A percentile compares a stretch with the other conserved stretches of the same genome.
phyloP scores from a whole-genome alignment of 2,113 vertebrate species.

The Mionectes macconnelli region DNA sequence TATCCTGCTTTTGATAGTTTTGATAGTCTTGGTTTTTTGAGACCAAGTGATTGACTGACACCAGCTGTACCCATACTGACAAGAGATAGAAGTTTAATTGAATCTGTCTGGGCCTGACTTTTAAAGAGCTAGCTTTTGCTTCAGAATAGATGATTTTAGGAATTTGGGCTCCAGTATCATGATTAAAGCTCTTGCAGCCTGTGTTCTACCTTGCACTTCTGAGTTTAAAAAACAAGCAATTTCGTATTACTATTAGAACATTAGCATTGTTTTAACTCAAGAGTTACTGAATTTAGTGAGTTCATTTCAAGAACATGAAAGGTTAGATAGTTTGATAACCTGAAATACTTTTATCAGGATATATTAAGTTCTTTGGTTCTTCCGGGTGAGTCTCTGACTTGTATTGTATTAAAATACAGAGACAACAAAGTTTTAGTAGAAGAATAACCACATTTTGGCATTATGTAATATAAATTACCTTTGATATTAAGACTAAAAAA shows the following conservation, averaged over 20 bases:
- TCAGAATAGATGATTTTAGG: neutral
- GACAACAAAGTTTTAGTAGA: neutral
- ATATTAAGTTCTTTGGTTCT: neutral
- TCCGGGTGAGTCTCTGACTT: neutral
- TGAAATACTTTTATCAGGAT: neutral
- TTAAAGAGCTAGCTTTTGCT: neutral
- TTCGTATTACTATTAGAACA: neutral
- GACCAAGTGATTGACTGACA: neutral
- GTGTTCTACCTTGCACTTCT: neutral
- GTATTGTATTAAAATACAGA: neutral
- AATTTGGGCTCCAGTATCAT: neutral
- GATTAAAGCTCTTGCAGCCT: neutral
- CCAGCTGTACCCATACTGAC: neutral
- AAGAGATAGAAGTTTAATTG: neutral
- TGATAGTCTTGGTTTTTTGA: neutral
- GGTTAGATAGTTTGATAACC: neutral
- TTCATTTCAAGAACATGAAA: neutral
- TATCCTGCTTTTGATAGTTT: neutral
- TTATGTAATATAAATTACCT: neutral
- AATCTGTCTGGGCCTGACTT: neutral
- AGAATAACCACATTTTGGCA: neutral
- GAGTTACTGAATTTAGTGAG: neutral
- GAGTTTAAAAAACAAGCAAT: neutral
- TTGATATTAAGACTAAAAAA: neutral
- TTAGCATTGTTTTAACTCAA: neutral